Percentiles rank a stretch among this genome's conserved stretches.
Evolutionary conservation across 23 tunicate genomes (phyloP).

Genomic region (Trididemnum miniatum): DNA sequence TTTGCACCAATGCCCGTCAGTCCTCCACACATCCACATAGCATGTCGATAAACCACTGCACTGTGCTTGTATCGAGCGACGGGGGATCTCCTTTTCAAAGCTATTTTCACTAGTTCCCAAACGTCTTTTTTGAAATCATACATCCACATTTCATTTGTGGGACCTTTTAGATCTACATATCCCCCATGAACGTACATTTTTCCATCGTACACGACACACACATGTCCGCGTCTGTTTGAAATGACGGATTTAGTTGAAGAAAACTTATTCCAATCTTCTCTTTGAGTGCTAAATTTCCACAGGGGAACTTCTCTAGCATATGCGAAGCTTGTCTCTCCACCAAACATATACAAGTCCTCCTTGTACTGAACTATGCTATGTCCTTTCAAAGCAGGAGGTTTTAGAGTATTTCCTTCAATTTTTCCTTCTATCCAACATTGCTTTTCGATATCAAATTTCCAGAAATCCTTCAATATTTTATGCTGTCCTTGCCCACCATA

Average conservation of each 20-base stretch:
- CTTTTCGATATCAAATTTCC: constrained; percentile 47
- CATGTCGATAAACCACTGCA: constrained; percentile 38
- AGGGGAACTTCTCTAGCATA: constrained; percentile 69
- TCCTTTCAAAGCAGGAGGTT: constrained; percentile 76
- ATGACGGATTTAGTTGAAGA: constrained; percentile 2
- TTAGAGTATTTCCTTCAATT: constrained; percentile 12
- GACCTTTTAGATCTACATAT: constrained; percentile 80
- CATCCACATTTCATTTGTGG: constrained; percentile 67
- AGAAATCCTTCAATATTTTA: constrained; percentile 62
- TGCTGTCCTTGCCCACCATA: constrained; percentile 74
- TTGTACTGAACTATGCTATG: constrained; percentile 58
- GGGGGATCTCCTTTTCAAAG: background rate
- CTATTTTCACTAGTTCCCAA: constrained; percentile 29
- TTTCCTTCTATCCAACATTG: constrained; percentile 41
- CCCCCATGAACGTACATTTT: constrained; percentile 78
- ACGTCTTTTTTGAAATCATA: constrained; percentile 42
- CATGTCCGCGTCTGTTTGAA: constrained; percentile 61
- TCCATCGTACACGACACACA: constrained; percentile 55
- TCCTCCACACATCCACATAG: constrained; percentile 83
- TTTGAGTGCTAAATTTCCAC: constrained; percentile 47
- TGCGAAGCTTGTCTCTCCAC: constrained; percentile 79
- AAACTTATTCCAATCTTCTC: constrained; percentile 44
- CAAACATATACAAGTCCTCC: constrained; percentile 64
- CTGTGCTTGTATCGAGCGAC: constrained; percentile 63
- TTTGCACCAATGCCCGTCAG: constrained; percentile 39